Evolutionary conservation across 2,888 invertebrate species (phyloP), one percentile per base, ranked within the genome.

Genomic region (Dolichopus griseipennis): DNA sequence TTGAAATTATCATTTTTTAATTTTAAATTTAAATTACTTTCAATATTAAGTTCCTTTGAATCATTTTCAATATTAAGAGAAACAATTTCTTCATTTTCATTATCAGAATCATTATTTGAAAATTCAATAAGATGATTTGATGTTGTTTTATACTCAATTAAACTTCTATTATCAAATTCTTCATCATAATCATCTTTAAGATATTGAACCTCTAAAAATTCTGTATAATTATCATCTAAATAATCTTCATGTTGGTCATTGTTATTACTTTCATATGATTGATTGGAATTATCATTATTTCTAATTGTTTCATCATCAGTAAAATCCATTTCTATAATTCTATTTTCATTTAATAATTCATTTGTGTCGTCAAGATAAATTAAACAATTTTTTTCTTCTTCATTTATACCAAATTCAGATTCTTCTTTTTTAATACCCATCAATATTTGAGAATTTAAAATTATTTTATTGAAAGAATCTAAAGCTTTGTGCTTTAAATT

Each of bases 401-500:
- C 37, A 52, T 52, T 52, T 52, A n/a, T 18, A 52, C 15, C 15
- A 52, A 52, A 41, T 41, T 41, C 52, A 5, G 8, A 1, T 37
- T 52, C 6, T 52, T 52, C 52, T n/a, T 18, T 52, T 52, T 52
- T 52, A 18, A 52, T 18, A 18, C 2, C 18, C 9, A 18, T 18
- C 15, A 52, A 52, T 52, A 43, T n/a, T 12, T 64, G 20, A 34
- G 12, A 12, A 33, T n/a, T 61, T 61, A n/a, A 43, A 61, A 33
- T 37, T 22, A 22, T 65, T n/a, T 65, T 66, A 41, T 69, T 18
- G n/a, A 52, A 66, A 1, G 70, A 69, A 20, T 75, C 73, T 1
- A 72, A 33, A 0, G 77, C 76, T 70, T 71, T 75, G 15, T 69
- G 72, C 65, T 73, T 74, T 5, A 77, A 73, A 68, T 77, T 74